Evolutionary conservation across 2,113 vertebrate genomes (phyloP).

Genomic region (Panthera tigris): DNA sequence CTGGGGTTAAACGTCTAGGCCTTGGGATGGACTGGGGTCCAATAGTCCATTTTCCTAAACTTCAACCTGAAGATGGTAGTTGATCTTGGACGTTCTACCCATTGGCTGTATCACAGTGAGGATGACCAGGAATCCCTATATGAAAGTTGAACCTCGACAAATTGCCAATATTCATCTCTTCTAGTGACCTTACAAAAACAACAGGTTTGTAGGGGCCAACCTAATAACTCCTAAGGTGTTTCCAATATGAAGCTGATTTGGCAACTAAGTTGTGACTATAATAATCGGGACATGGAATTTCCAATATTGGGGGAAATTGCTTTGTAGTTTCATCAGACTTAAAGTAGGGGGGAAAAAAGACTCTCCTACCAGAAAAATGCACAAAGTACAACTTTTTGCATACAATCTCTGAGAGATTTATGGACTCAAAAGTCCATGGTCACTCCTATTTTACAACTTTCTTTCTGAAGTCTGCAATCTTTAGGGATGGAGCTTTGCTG

Average conservation of each 20-base stretch:
- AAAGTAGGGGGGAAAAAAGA: not conserved
- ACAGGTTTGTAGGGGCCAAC: not conserved
- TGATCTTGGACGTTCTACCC: not conserved
- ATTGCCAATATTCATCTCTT: not conserved
- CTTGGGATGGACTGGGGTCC: not conserved
- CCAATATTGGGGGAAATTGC: not conserved
- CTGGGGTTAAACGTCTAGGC: not conserved
- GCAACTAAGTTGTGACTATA: not conserved
- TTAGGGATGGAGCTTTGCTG: slow-evolving; percentile 43
- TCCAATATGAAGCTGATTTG: slow-evolving; percentile 21
- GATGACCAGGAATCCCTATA: not conserved
- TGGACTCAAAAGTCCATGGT: not conserved
- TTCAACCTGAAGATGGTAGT: not conserved
- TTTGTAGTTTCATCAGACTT: not conserved
- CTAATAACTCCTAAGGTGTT: not conserved
- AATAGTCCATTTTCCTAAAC: not conserved
- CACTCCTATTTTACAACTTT: not conserved
- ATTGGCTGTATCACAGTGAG: not conserved
- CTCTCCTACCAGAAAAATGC: not conserved
- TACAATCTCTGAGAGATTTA: not conserved
- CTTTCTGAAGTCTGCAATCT: not conserved
- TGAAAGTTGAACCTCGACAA: not conserved
- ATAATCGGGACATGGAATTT: not conserved
- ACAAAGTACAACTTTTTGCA: not conserved
- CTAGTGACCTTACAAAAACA: not conserved